phyloP scores from a whole-genome alignment of 2,888 invertebrate species.

The Caenorhabditis auriculariae region DNA sequence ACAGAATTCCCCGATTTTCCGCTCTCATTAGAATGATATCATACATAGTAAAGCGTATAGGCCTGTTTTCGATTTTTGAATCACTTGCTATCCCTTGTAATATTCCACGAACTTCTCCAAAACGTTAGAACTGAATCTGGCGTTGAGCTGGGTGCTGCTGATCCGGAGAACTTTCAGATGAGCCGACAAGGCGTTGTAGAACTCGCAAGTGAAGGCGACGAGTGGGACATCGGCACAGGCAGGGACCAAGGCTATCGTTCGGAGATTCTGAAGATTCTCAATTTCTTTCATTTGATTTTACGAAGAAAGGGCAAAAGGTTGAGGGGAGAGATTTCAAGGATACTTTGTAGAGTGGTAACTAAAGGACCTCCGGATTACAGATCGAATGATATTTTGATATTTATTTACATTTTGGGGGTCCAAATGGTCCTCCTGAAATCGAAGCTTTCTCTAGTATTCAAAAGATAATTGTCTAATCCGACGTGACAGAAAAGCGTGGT shows the following conservation, averaged over 20 bases:
- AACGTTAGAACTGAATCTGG: constrained; percentile 67
- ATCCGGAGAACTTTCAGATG: constrained; percentile 76
- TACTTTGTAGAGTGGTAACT: no score
- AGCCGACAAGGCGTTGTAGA: constrained; percentile 79
- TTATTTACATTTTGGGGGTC: no score
- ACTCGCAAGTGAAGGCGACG: constrained; percentile 89
- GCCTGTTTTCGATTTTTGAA: not conserved
- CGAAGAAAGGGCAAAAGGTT: not conserved
- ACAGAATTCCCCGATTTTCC: no score
- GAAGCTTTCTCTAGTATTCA: no score
- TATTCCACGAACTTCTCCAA: constrained; percentile 72
- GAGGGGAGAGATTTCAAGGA: not conserved
- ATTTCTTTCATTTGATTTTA: no score
- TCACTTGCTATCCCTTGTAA: not conserved
- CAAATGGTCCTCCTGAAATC: no score
- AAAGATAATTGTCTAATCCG: no score
- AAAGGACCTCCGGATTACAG: constrained; percentile 6
- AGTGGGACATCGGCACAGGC: constrained; percentile 92
- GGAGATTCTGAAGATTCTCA: constrained; percentile 72
- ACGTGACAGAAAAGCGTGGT: no score
- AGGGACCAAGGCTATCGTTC: constrained; percentile 92
- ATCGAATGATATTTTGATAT: no score
- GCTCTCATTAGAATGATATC: no score
- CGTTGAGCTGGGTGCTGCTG: constrained; percentile 11
- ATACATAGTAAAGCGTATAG: no score